Base-by-base conservation (phyloP, 2,113 vertebrate species). In the Grantiella picta region DNA sequence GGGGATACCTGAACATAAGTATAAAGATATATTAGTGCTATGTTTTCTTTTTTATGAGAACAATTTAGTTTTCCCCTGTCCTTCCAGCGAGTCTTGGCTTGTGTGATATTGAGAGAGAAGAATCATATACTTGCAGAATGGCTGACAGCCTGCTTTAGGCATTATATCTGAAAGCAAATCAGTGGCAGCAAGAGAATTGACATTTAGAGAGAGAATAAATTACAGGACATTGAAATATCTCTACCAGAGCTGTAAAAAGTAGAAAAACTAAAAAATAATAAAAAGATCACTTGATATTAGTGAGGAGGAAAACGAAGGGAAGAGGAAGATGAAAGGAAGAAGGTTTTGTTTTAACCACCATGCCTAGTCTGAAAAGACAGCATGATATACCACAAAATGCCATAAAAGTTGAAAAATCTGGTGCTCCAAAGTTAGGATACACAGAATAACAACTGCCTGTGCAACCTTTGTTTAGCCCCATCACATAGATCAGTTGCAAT, bases 171-270 rank as follows among this genome's bases (percentile, higher is more conserved):
- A 97, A 97, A 97, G 94, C 68, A 94, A 95, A 96, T 94, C 89
- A 86, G 53, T 65, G 94, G 91, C 90, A 86, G 80, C 82, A 87
- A 63, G 65, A 53, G 92, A 95, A 94, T 83, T 94, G 95, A 95
- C 92, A 96, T 92, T 94, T 96, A 90, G 86, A 96, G 53, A 86
- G 24, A 92, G 91, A 96, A 96, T 96, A 97, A 96, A 97, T 92
- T 96, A 86, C 83, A 79, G 42, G 88, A 95, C 93, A 92, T 65
- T 68, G 94, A 92, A 96, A 96, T 95, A 92, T 78, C 95, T 79
- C 83, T 82, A 88, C 40, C 21, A 84, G 69, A 93, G 81, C 36
- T 71, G 90, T 95, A 94, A 91, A 89, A 96, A 85, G 71, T 71
- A 87, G 71, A 24, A 91, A 80, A 88, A 61, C 1, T 2, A 64